Percentiles rank a stretch among this genome's conserved stretches.
phyloP scores from a whole-genome alignment of 2,113 vertebrate genomes.

The Porphyrio hochstetteri region DNA sequence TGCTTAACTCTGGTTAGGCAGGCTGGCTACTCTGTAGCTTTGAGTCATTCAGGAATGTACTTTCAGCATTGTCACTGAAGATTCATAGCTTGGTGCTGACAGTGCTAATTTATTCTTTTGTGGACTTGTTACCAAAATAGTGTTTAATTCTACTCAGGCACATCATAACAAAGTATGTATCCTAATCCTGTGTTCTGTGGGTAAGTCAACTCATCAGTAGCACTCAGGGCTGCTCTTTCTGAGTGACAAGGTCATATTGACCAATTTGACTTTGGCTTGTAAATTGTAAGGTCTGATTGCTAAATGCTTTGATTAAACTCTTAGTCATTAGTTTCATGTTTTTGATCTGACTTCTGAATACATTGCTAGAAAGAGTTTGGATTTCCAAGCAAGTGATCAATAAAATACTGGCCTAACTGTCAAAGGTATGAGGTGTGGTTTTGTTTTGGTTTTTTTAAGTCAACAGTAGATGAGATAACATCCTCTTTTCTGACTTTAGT shows the following conservation, averaged over 20 bases:
- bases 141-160: not conserved
- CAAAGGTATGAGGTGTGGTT: not conserved
- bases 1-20: not conserved
- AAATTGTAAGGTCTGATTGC: not conserved
- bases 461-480: not conserved
- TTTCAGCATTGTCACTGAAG: not conserved
- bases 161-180: not conserved
- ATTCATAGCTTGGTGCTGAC: not conserved
- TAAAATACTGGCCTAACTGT: not conserved
- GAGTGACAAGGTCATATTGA: not conserved
- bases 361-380: not conserved
- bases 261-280: not conserved
- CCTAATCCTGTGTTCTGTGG: not conserved
- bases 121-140: not conserved
- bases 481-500: not conserved
- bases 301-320: constrained; percentile 4
- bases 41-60: not conserved
- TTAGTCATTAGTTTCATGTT: not conserved
- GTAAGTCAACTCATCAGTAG: not conserved
- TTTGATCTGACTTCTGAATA: not conserved
- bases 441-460: not conserved
- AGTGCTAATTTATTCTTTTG: not conserved
- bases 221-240: not conserved
- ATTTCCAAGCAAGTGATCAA: not conserved
- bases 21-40: not conserved